phyloP scores from a whole-genome alignment of 1,140 invertebrate species.

The Drosophila arizonae region DNA sequence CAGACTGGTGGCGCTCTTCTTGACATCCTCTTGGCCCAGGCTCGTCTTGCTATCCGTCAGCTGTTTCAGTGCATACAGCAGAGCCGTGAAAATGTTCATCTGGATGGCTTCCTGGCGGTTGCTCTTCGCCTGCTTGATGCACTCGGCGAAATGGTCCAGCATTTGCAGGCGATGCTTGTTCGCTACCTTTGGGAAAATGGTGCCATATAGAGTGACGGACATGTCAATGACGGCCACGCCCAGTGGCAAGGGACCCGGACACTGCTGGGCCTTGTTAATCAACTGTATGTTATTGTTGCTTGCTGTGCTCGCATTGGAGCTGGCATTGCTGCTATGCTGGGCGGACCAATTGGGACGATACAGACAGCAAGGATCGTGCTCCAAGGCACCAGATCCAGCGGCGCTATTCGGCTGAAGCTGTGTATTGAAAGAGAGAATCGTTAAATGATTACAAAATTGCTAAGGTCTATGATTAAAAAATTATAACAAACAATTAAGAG shows the following conservation, averaged over 20 bases:
- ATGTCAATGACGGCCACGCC: conserved; percentile 99
- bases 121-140: conserved; percentile 96
- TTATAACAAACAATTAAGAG: neutral
- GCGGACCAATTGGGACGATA: conserved; percentile 85
- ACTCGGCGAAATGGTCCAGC: conserved; percentile 97
- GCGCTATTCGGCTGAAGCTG: conserved; percentile 95
- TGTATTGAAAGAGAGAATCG: neutral
- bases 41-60: conserved; percentile 93
- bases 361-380: conserved; percentile 96
- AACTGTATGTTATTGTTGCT: conserved; percentile 73
- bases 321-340: conserved; percentile 78
- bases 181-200: conserved; percentile 96
- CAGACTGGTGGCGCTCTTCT: conserved; percentile 91
- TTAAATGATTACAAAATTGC: neutral
- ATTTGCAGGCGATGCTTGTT: conserved; percentile 98
- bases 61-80: conserved; percentile 94
- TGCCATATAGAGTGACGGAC: conserved; percentile 95
- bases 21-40: conserved; percentile 94
- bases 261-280: conserved; percentile 74
- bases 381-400: conserved; percentile 96
- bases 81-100: conserved; percentile 97
- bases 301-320: conserved; percentile 82
- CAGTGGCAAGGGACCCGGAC: conserved; percentile 92
- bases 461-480: neutral
- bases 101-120: conserved; percentile 96